These are phyloP conservation scores for Lichenostomus cassidix DNA, from an alignment of 2,113 vertebrate species.

Conservation along the genomic window DNA sequence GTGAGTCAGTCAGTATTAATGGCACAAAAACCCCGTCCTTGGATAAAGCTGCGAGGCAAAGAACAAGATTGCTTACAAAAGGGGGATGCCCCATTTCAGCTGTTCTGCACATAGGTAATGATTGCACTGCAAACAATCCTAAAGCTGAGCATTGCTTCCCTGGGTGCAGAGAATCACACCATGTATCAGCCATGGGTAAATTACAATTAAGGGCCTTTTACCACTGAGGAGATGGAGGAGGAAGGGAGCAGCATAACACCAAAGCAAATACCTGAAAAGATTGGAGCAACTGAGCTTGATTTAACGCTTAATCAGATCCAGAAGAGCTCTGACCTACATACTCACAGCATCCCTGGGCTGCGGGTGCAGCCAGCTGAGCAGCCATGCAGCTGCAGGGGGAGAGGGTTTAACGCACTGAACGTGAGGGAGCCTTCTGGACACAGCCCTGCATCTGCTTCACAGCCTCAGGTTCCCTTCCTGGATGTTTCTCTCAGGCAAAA, in stretches of 20 bases:
- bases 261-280: neutral
- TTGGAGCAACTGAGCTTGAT: neutral
- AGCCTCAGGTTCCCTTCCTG: neutral
- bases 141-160: neutral
- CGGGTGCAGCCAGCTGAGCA: neutral
- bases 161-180: neutral
- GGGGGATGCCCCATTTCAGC: neutral
- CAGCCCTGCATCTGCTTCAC: neutral
- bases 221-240: neutral
- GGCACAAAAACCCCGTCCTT: neutral
- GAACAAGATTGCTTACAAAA: neutral
- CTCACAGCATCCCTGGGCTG: neutral
- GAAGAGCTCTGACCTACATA: constrained; percentile 55
- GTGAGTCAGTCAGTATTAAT: neutral
- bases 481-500: neutral
- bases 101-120: neutral
- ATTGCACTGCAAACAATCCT: neutral
- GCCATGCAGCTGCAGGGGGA: neutral
- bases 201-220: neutral
- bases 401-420: neutral
- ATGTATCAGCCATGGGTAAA: neutral
- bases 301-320: neutral
- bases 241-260: neutral
- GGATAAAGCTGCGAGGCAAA: neutral
- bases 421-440: neutral